A percentile compares a stretch with the other conserved stretches of the same genome.
phyloP scores from a whole-genome alignment of 2,888 invertebrate genomes.

The Lepidochrysops patricia region DNA sequence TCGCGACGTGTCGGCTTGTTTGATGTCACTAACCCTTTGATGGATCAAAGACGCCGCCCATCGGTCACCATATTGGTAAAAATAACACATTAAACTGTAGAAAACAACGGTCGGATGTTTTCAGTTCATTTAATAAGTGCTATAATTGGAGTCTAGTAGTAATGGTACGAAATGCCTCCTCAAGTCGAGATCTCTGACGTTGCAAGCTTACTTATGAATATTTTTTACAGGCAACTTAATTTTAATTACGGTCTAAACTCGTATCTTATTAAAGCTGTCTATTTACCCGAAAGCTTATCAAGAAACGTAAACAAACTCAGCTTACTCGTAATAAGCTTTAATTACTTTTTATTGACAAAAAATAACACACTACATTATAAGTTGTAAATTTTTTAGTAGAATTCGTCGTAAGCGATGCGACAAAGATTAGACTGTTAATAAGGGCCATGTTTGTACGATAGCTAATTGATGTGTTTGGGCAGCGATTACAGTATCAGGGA shows the following conservation, averaged over 20 bases:
- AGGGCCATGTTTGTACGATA: conserved; percentile 17
- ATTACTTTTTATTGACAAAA: background rate
- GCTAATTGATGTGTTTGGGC: conserved; percentile 27
- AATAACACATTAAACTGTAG: conserved; percentile 58
- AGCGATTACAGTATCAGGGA: conserved; percentile 30
- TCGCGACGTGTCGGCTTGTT: conserved; percentile 37
- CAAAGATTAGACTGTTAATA: background rate
- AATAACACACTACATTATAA: background rate
- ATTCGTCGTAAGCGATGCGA: background rate
- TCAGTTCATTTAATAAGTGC: conserved; percentile 18
- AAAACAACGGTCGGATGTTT: conserved; percentile 36
- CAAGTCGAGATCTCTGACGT: background rate
- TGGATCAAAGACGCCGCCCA: conserved; percentile 58
- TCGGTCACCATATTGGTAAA: conserved; percentile 62
- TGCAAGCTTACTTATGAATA: background rate
- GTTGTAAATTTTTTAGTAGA: background rate
- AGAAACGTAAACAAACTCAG: background rate
- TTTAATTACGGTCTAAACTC: background rate
- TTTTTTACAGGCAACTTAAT: background rate
- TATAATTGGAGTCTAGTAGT: conserved; percentile 10
- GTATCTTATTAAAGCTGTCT: background rate
- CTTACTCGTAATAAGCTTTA: background rate
- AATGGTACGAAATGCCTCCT: background rate
- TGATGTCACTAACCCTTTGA: conserved; percentile 45
- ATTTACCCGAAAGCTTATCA: background rate